These are phyloP conservation scores for Drosophila bunnanda DNA, from an alignment of 2,888 invertebrate genomes.

Conservation along the genomic window DNA sequence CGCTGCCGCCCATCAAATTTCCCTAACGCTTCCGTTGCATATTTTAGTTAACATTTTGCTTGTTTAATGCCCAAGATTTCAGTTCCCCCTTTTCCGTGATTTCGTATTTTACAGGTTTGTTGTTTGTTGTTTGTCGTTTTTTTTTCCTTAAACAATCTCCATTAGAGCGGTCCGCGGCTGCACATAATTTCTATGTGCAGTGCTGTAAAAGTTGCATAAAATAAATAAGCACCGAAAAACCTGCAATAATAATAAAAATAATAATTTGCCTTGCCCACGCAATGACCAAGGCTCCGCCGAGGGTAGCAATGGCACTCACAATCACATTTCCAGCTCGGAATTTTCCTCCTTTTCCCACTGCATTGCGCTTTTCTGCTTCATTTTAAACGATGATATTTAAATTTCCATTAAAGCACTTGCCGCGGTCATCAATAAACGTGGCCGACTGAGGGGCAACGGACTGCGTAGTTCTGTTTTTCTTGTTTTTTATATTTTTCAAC, in stretches of 20 bases:
- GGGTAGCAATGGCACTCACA: constrained; percentile 49
- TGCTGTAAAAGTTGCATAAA: constrained; percentile 72
- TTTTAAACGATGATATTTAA: constrained; percentile 81
- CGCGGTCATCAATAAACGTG: constrained; percentile 72
- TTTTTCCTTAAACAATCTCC: constrained; percentile 46
- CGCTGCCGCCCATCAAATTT: constrained; percentile 51
- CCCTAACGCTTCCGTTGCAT: constrained; percentile 63
- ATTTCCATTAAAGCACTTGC: constrained; percentile 80
- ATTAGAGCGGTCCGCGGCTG: constrained; percentile 41
- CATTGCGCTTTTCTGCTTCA: constrained; percentile 74
- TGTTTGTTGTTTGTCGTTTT: not conserved
- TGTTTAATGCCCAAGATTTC: constrained; percentile 51
- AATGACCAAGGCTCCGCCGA: constrained; percentile 50
- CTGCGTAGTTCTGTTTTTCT: constrained; percentile 52
- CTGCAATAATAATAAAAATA: constrained; percentile 57
- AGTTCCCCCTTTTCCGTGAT: constrained; percentile 13
- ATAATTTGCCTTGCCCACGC: constrained; percentile 70
- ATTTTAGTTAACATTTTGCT: constrained; percentile 68
- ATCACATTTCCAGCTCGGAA: constrained; percentile 19
- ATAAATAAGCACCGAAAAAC: constrained; percentile 66
- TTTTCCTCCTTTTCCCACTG: constrained; percentile 32
- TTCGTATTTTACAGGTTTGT: not conserved
- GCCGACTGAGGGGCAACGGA: constrained; percentile 23
- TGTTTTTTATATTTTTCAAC: constrained; percentile 15
- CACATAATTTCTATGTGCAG: constrained; percentile 69